Base-by-base conservation (phyloP, 2,888 invertebrate species). In the Stenodera caucasica region DNA sequence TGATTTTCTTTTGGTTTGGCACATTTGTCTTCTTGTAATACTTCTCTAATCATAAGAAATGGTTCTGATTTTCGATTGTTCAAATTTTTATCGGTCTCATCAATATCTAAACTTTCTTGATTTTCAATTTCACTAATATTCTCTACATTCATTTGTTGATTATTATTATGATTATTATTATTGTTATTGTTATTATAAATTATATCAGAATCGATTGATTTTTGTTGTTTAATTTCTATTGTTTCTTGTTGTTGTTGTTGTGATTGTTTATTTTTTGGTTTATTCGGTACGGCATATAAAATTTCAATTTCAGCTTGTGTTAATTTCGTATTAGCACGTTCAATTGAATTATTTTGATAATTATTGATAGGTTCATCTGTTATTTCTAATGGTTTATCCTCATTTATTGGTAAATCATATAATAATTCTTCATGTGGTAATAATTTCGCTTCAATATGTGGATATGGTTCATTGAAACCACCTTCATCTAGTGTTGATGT, bases 391-490 rank as follows among this genome's bases (percentile, higher is more conserved):
- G 72, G 72, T 60, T 70, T 69, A 58, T 74, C 75, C 55, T 75
- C 75, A 55, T 73, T 70, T n/a, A 69, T 56, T 9, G 74, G 71
- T 30, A 71, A 72, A 60, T 75, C 74, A 64, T 75, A 75, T n/a
- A 75, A 63, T 2, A 73, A 71, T 58, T 76, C 77, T 57, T 75
- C 75, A 65, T 77, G 78, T 7, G 78, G 79, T 57, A 75, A 75
- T 35, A 79, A 67, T 67, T 70, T 75, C 11, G 88, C 88, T 78
- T 88, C 87, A 71, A 89, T 86, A 78, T 88, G 88, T 14, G 88
- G 88, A 63, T 86, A 86, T 23, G 88, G 88, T 79, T 89, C 89
- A 79, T 89, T 88, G 81, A 88, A 88, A 53, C 89, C 88, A 55
- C 88, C 88, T 70, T 89, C 89, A 78, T 89, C 89, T 21, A 72